A percentile compares a stretch with the other conserved stretches of the same genome.
Evolutionary conservation across 2,797 vertebrate genomes (phyloP).

Genomic region (Xiphorhynchus erythropygius): DNA sequence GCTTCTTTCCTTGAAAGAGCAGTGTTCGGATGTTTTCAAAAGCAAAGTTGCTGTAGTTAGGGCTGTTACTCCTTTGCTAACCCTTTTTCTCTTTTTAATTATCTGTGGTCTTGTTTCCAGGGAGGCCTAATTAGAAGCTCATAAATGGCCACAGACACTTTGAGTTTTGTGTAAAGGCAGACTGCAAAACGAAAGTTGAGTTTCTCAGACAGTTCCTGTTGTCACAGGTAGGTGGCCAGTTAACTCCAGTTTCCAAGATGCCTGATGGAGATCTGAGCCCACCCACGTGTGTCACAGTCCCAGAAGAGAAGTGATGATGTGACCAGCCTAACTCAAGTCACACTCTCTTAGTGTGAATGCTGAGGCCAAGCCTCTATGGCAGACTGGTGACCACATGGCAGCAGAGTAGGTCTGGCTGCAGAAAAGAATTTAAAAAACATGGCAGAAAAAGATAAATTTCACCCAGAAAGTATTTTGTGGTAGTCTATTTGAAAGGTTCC

Average conservation of each 20-base stretch:
- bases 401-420: neutral
- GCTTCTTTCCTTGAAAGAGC: neutral
- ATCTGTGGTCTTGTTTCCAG: neutral
- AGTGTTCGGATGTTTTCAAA: neutral
- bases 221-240: neutral
- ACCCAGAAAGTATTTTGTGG: neutral
- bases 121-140: neutral
- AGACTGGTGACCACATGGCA: neutral
- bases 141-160: neutral
- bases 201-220: neutral
- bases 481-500: neutral
- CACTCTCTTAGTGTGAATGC: neutral
- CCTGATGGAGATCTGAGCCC: neutral
- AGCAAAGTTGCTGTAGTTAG: neutral
- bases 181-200: neutral
- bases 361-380: neutral
- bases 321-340: neutral
- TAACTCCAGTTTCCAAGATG: neutral
- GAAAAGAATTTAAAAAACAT: neutral
- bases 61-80: neutral
- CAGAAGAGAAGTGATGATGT: neutral
- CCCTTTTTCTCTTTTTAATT: neutral
- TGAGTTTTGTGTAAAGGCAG: neutral
- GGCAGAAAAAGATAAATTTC: neutral
- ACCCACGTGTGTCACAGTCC: neutral